These are phyloP conservation scores for Drosophila barbarae DNA, from an alignment of 2,888 invertebrate genomes.

Conservation along the genomic window DNA sequence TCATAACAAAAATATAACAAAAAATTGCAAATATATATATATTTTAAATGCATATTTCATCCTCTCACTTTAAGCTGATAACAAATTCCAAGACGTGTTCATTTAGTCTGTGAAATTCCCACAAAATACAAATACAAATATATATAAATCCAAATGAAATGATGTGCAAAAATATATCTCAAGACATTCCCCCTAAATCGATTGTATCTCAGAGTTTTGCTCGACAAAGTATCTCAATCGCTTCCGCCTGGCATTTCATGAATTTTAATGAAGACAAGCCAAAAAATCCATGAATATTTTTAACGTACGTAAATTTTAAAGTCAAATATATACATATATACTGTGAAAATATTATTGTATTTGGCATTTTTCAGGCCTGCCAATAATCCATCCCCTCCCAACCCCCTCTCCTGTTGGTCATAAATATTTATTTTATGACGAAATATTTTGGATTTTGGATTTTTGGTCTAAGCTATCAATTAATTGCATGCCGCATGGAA, in stretches of 20 bases:
- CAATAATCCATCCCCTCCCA: background rate
- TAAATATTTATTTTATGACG: slow-evolving; percentile 15
- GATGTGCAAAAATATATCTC: slow-evolving; percentile 6
- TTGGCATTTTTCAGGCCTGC: slow-evolving; percentile 1
- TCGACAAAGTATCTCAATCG: slow-evolving; percentile 3
- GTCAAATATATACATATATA: background rate
- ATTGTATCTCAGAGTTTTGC: background rate
- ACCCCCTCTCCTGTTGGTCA: background rate
- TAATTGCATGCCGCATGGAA: slow-evolving; percentile 47
- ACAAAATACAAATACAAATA: background rate
- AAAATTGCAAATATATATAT: background rate
- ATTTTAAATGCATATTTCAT: background rate
- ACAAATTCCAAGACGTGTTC: background rate
- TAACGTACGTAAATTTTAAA: background rate
- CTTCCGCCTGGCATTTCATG: slow-evolving; percentile 22
- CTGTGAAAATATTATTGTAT: slow-evolving; percentile 4
- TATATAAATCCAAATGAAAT: background rate
- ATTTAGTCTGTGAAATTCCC: background rate
- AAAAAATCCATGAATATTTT: slow-evolving; percentile 14
- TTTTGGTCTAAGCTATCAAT: slow-evolving; percentile 48
- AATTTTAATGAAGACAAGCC: slow-evolving; percentile 12
- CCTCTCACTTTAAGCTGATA: background rate
- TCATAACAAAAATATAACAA: background rate
- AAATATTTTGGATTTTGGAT: background rate
- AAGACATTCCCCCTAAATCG: slow-evolving; percentile 7